Percentiles rank a stretch among this genome's conserved stretches.
Evolutionary conservation across 2,113 vertebrate genomes (phyloP).

Genomic region (Perognathus longimembris): DNA sequence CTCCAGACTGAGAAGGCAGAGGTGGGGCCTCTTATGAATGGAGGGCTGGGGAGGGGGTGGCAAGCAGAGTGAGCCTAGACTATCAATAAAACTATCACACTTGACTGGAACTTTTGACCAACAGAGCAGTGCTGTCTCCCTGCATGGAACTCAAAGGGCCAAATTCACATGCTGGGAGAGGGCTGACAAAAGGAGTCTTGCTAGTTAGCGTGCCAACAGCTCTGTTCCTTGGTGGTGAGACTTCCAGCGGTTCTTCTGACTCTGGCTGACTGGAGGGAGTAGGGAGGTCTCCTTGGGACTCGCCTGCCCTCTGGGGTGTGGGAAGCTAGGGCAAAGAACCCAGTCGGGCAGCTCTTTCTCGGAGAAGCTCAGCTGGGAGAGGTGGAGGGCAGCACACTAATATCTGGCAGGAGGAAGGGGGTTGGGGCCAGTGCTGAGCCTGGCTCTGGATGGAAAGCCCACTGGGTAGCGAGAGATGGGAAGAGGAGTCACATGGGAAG

Average conservation of each 20-base stretch:
- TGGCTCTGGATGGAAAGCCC: slow-evolving; percentile 69
- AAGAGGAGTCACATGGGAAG: slow-evolving; percentile 64
- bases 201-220: slow-evolving; percentile 58
- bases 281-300: neutral
- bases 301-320: neutral
- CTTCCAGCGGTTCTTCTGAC: slow-evolving; percentile 32
- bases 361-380: slow-evolving; percentile 51
- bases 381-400: slow-evolving; percentile 52
- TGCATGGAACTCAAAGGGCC: slow-evolving; percentile 44
- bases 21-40: neutral
- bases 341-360: slow-evolving; percentile 59
- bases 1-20: slow-evolving; percentile 36
- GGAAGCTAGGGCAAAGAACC: slow-evolving; percentile 34
- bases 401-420: slow-evolving; percentile 47
- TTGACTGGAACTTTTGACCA: slow-evolving; percentile 48
- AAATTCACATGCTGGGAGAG: slow-evolving; percentile 50
- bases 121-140: slow-evolving; percentile 48
- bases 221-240: neutral
- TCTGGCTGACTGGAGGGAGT: slow-evolving; percentile 54
- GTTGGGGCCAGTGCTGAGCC: slow-evolving; percentile 2
- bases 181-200: slow-evolving; percentile 53
- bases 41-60: neutral
- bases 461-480: slow-evolving; percentile 75
- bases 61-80: neutral
- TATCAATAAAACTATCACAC: slow-evolving; percentile 23